Base-by-base conservation (phyloP, 1,140 invertebrate species). In the Drepana arcuata region DNA sequence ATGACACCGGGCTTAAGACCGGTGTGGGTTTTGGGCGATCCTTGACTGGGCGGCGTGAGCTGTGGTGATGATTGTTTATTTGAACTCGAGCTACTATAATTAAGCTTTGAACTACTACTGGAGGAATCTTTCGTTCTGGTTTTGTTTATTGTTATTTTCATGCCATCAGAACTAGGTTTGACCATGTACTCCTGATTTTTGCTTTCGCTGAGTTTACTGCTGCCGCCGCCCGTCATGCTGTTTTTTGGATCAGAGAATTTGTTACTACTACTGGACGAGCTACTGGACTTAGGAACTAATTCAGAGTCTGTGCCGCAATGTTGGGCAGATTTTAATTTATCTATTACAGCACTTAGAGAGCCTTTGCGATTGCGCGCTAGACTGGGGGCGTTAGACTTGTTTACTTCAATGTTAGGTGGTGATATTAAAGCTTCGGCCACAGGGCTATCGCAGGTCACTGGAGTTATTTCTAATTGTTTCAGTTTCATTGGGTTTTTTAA, bases 121-220 rank as follows among this genome's bases (percentile, higher is more conserved):
- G 86, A 88, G 0, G 82, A 87, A 16, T 88, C 87, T 40, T 91
- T 91, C n/a, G 87, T 89, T 36, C 89, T 85, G 1, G 93, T 93
- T 83, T 95, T 95, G 57, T 95, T 95, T 5, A 95, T 94, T 0
- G 93, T 96, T 32, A 96, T 88, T 68, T 95, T 96, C 74, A 95
- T 92, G 0, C 93, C 93, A 57, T 94, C 93, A 1, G 89, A 90
- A 48, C 92, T 93, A 16, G 89, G 90, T 56, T 94, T 94, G 0
- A 94, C 91, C 88, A 93, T 94, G 52, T 95, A 96, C 52, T 95
- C 93, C 1, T 88, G 88, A 61, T 90, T 92, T 77, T 93, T 93
- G 29, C 75, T 85, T 35, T 89, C 89, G 7, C 82, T 83, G 0
- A 85, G 63, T 49, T 87, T 88, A 30, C 86, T 86, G 14, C 74